Evolutionary conservation across 2,113 vertebrate genomes (phyloP).

Genomic region (Oncorhynchus kisutch): DNA sequence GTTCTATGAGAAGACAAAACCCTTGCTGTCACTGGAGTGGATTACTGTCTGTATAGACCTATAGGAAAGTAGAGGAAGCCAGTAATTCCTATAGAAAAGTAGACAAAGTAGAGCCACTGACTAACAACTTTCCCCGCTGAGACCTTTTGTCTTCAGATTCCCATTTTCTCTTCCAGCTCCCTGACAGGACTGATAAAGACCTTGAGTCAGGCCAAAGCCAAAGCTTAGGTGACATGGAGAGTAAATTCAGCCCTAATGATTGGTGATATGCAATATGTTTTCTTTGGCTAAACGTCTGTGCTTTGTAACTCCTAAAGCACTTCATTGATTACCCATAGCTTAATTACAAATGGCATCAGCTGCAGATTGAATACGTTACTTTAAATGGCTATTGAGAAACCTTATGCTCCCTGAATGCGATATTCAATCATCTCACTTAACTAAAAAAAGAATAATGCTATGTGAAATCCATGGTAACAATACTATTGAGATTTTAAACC

Average conservation of each 20-base stretch:
- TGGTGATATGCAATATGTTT: constrained; percentile 68
- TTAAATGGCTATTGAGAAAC: not conserved
- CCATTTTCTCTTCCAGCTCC: constrained; percentile 45
- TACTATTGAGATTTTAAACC: constrained; percentile 16
- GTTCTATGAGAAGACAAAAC: constrained; percentile 71
- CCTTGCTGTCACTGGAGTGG: constrained; percentile 68
- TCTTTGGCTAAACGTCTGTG: constrained; percentile 46
- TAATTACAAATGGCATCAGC: constrained; percentile 68
- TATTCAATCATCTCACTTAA: constrained; percentile 41
- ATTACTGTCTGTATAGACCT: constrained; percentile 67
- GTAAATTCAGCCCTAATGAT: constrained; percentile 62
- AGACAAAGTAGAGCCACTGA: constrained; percentile 13
- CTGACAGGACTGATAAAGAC: constrained; percentile 47
- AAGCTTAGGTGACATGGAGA: constrained; percentile 47
- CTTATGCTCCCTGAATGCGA: constrained; percentile 24
- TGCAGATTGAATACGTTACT: constrained; percentile 24
- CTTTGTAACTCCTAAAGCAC: constrained; percentile 54
- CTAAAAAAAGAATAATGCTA: constrained; percentile 45
- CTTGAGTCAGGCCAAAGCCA: constrained; percentile 34
- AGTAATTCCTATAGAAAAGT: constrained; percentile 74
- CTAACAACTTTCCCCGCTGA: constrained; percentile 53
- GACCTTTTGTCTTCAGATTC: constrained; percentile 54
- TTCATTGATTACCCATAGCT: constrained; percentile 75
- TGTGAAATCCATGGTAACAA: constrained; percentile 52
- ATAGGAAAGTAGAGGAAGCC: constrained; percentile 50